Evolutionary conservation across 2,888 invertebrate genomes (phyloP), one percentile per base, ranked within the genome.

Genomic region (Agriopis marginaria): DNA sequence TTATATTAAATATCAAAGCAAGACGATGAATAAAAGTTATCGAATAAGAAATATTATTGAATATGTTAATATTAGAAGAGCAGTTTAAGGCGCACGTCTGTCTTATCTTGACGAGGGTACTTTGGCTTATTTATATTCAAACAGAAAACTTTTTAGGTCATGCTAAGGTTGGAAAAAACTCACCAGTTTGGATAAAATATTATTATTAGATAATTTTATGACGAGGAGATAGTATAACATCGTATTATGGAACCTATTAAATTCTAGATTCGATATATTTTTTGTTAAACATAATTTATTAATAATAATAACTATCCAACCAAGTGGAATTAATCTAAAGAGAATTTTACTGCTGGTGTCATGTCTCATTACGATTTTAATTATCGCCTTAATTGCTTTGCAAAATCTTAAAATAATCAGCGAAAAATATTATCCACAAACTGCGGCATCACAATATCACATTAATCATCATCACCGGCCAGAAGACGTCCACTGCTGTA

Each of bases 91-190:
- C 73, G 77, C 79, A 74, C 79, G 80, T 83, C 83, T 79, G 81
- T 80, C 84, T 86, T 82, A 81, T 77, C 81, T 81, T 89, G 90
- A 89, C 86, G 81, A 88, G 88, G 90, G 89, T 47, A 47, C n/a
- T n/a, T 47, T 47, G 3, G 47, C 47, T 72, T 73, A 87, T 89
- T 88, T 85, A 86, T 85, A 89, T 86, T 82, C 79, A 79, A 78
- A 80, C 73, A 68, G 68, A 66, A 75, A 77, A 77, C 70, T 80
- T 75, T 75, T 71, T 63, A 75, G 73, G 75, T 75, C 72, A 73
- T 59, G 63, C 10, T 51, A 45, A 60, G 59, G 63, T 66, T 32
- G 32, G 32, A 32, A 32, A 32, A 5, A 32, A 4, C 17, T 23
- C 32, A 32, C 5, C 32, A 32, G 3, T 32, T 32, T 32, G 5